These are phyloP conservation scores for Sepioteuthis lessoniana DNA, from an alignment of 2,888 invertebrate genomes.

Conservation along the genomic window DNA sequence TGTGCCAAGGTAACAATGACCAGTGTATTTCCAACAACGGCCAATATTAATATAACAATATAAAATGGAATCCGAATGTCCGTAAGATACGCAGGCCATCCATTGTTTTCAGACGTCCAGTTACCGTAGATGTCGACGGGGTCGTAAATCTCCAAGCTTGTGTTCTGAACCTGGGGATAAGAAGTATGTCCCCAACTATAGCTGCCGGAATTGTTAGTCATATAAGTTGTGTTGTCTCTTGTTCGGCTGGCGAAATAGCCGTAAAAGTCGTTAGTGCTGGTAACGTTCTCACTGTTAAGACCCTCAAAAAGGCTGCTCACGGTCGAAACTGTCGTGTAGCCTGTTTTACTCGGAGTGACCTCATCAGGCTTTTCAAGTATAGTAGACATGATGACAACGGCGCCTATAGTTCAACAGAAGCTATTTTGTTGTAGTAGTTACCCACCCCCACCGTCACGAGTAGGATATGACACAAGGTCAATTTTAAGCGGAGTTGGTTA, in stretches of 20 bases:
- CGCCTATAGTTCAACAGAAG: too few relatives aligned
- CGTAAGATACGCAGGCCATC: not conserved
- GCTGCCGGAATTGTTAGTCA: not conserved
- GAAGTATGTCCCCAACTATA: too few relatives aligned
- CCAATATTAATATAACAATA: conserved; percentile 84
- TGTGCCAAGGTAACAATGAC: conserved; percentile 81
- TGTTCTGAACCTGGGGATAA: not conserved
- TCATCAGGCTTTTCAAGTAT: not conserved
- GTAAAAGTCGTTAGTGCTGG: not conserved
- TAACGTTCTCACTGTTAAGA: too few relatives aligned
- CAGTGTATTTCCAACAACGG: conserved; percentile 85
- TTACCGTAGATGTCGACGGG: not conserved
- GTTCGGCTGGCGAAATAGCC: too few relatives aligned
- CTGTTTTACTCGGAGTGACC: not conserved
- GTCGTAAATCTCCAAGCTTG: not conserved
- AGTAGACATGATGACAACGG: not conserved
- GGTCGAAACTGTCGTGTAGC: not conserved
- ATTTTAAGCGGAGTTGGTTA: too few relatives aligned
- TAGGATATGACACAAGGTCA: too few relatives aligned
- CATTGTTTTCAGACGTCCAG: not conserved
- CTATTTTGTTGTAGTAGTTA: too few relatives aligned
- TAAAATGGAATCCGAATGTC: conserved; percentile 81
- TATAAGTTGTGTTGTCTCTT: not conserved
- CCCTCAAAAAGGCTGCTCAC: not conserved
- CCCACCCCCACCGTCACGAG: too few relatives aligned